Percentiles rank a stretch among this genome's conserved stretches.
Conservation (phyloP, 2,113 vertebrate genomes). For the Caranx ignobilis region DNA sequence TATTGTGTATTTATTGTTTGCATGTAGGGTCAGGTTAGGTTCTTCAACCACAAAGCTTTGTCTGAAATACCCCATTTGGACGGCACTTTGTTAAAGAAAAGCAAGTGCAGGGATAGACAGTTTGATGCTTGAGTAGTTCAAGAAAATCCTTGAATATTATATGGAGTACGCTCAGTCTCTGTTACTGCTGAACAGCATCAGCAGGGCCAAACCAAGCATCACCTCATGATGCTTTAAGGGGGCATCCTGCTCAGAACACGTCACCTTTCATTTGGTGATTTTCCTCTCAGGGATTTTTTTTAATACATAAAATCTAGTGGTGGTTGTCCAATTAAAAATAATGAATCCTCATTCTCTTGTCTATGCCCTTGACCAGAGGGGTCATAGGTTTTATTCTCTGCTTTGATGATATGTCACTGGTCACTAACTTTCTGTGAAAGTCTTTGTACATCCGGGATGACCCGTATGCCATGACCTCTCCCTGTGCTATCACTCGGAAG, state of each 20-base stretch:
- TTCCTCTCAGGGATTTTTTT: not conserved
- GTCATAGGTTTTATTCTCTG: slow-evolving; percentile 55
- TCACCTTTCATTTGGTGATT: slow-evolving; percentile 21
- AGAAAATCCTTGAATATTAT: not conserved
- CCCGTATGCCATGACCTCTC: slow-evolving; percentile 66
- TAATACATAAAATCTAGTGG: slow-evolving; percentile 15
- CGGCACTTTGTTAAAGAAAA: not conserved
- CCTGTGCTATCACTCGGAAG: slow-evolving; percentile 51
- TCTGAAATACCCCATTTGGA: not conserved
- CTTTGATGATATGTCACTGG: slow-evolving; percentile 70
- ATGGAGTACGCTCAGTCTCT: not conserved
- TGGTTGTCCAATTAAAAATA: slow-evolving; percentile 74
- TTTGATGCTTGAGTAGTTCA: not conserved
- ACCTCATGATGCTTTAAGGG: not conserved
- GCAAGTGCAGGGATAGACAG: not conserved
- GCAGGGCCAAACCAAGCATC: slow-evolving; percentile 19
- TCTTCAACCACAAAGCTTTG: not conserved
- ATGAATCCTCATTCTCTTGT: slow-evolving; percentile 62
- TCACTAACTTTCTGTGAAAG: slow-evolving; percentile 68
- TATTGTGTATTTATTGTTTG: not conserved
- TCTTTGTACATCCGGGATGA: slow-evolving; percentile 61
- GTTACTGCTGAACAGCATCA: slow-evolving; percentile 23
- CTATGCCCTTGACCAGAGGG: slow-evolving; percentile 56
- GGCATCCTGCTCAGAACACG: slow-evolving; percentile 20
- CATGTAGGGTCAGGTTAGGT: not conserved